Percentiles rank a stretch among this genome's conserved stretches.
phyloP scores from a whole-genome alignment of 1,140 invertebrate genomes.

The Hylaeus anthracinus region DNA sequence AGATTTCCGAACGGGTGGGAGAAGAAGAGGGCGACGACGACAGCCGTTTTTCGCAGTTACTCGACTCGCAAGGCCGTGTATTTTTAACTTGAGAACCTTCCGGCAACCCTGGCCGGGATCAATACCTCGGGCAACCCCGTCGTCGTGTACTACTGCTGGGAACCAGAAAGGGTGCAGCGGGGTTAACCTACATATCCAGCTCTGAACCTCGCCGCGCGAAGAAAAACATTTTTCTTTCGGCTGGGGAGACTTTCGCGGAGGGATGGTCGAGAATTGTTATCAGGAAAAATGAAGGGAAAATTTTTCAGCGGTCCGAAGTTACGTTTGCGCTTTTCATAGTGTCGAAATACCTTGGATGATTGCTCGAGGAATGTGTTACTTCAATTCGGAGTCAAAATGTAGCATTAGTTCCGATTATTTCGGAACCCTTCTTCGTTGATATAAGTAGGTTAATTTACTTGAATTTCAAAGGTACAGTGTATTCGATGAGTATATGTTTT shows the following conservation, averaged over 20 bases:
- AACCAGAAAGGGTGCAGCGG: slow-evolving; percentile 53
- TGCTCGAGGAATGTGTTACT: too few relatives aligned
- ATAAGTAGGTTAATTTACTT: too few relatives aligned
- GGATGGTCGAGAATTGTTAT: neutral
- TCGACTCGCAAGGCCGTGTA: slow-evolving; percentile 72
- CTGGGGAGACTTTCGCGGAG: neutral
- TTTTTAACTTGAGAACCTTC: slow-evolving; percentile 77
- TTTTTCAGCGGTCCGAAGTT: neutral
- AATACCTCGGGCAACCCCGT: slow-evolving; percentile 71
- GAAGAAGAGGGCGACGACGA: slow-evolving; percentile 10
- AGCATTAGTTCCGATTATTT: too few relatives aligned
- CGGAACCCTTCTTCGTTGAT: too few relatives aligned
- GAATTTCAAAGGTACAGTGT: too few relatives aligned
- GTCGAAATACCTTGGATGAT: neutral
- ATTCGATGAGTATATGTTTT: too few relatives aligned
- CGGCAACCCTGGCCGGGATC: slow-evolving; percentile 72
- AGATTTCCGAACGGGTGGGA: neutral
- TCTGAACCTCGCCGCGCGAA: slow-evolving; percentile 39
- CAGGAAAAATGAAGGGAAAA: neutral
- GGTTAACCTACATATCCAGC: slow-evolving; percentile 64
- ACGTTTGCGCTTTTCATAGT: neutral
- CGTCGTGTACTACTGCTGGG: slow-evolving; percentile 65
- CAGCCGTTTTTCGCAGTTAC: slow-evolving; percentile 60
- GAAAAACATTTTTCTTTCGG: slow-evolving; percentile 40
- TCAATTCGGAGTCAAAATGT: too few relatives aligned